phyloP scores from a whole-genome alignment of 2,888 invertebrate genomes.

The Cataglyphis livida region DNA sequence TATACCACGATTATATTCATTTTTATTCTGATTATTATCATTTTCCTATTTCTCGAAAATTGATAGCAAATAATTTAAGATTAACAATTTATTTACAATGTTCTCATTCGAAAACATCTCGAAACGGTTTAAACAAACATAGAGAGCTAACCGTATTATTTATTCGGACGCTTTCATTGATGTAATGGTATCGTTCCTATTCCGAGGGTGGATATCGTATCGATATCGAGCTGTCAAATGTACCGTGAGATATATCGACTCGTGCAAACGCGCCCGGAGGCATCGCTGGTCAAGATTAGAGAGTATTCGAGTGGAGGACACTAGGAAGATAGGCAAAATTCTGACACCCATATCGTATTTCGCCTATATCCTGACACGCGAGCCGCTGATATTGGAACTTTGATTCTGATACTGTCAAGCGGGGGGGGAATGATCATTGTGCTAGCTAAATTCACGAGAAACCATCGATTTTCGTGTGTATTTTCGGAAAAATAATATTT shows the following conservation, averaged over 20 bases:
- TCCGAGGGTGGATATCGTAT: conserved; percentile 32
- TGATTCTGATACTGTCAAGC: conserved; percentile 65
- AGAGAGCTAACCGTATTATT: not conserved
- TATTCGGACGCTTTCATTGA: not conserved
- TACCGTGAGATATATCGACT: conserved; percentile 18
- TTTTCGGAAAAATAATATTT: not conserved
- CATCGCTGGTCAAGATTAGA: conserved; percentile 60
- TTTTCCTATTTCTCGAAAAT: not conserved
- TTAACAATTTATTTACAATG: not conserved
- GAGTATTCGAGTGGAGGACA: conserved; percentile 47
- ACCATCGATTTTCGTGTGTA: not conserved
- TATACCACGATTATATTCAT: conserved; percentile 1
- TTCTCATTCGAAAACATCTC: not conserved
- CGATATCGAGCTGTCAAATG: conserved; percentile 60
- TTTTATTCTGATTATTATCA: not conserved
- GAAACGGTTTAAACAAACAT: not conserved
- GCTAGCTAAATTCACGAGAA: conserved; percentile 15
- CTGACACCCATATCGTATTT: conserved; percentile 60
- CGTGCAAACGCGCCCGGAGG: conserved; percentile 43
- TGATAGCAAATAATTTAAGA: not conserved
- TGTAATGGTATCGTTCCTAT: conserved; percentile 32
- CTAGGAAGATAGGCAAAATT: conserved; percentile 72
- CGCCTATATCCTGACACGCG: conserved; percentile 55
- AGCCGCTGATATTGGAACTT: conserved; percentile 62
- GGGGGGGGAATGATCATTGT: conserved; percentile 51